Conservation (phyloP, 2,113 vertebrate species). For the Redunca redunca region DNA sequence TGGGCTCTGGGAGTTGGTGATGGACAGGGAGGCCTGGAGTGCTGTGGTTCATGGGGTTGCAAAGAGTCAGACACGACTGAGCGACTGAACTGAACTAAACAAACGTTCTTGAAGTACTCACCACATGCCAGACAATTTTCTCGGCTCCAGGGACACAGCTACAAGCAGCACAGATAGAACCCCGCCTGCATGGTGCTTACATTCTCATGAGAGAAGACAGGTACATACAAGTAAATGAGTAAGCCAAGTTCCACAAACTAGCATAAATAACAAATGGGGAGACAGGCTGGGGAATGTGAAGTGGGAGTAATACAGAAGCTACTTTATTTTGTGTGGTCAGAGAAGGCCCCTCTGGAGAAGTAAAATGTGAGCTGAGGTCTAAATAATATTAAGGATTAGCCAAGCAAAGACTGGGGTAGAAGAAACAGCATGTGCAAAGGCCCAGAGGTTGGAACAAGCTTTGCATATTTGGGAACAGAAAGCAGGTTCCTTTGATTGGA, state of each 20-base stretch:
- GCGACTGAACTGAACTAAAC: background rate
- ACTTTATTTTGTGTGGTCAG: background rate
- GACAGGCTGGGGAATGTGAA: background rate
- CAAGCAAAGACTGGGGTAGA: background rate
- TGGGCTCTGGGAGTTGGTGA: too few species aligned
- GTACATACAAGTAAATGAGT: background rate
- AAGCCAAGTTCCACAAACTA: background rate
- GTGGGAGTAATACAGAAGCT: too few species aligned
- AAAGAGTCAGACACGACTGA: background rate
- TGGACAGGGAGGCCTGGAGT: too few species aligned
- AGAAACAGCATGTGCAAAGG: background rate
- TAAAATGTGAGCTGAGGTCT: background rate
- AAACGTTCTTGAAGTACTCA: background rate
- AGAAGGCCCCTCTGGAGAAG: background rate
- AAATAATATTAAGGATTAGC: background rate
- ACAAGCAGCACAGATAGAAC: background rate
- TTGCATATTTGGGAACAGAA: background rate
- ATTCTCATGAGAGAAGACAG: background rate
- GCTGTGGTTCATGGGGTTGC: background rate
- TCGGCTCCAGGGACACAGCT: background rate
- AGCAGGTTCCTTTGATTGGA: background rate
- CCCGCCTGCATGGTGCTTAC: background rate
- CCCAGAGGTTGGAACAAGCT: background rate
- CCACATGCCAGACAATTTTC: too few species aligned
- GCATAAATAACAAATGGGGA: background rate